Evolutionary conservation across 2,888 invertebrate species (phyloP).

Genomic region (Acheta domesticus): DNA sequence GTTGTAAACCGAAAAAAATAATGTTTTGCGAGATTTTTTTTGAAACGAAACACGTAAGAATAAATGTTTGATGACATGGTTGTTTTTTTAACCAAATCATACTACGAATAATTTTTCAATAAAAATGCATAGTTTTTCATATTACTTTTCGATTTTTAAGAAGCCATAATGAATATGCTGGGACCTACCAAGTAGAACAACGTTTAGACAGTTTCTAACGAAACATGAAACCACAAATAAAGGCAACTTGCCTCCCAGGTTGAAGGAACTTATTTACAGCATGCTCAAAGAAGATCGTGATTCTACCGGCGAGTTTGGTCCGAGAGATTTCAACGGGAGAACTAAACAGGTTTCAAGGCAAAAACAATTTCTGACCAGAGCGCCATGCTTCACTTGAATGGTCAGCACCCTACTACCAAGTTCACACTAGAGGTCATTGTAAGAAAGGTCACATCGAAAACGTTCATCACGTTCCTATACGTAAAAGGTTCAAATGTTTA

Average conservation of each 20-base stretch:
- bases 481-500: conserved; percentile 3
- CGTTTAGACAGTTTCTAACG: neutral
- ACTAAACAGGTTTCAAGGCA: neutral
- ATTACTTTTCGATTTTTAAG: neutral
- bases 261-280: neutral
- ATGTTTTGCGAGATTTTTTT: no score
- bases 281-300: neutral
- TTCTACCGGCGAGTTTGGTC: neutral
- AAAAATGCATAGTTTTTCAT: no score
- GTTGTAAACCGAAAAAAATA: no score
- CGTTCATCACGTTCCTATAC: neutral
- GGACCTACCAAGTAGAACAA: neutral
- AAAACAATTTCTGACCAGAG: neutral
- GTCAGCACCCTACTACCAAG: neutral
- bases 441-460: neutral
- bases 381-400: neutral
- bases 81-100: no score
- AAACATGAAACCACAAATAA: neutral
- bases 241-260: neutral
- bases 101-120: no score
- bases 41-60: no score
- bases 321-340: neutral
- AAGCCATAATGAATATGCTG: neutral
- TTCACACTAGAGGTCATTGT: neutral
- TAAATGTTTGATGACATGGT: no score